Conservation (phyloP, 2,113 vertebrate species). For the Neolamprologus hecqui region DNA sequence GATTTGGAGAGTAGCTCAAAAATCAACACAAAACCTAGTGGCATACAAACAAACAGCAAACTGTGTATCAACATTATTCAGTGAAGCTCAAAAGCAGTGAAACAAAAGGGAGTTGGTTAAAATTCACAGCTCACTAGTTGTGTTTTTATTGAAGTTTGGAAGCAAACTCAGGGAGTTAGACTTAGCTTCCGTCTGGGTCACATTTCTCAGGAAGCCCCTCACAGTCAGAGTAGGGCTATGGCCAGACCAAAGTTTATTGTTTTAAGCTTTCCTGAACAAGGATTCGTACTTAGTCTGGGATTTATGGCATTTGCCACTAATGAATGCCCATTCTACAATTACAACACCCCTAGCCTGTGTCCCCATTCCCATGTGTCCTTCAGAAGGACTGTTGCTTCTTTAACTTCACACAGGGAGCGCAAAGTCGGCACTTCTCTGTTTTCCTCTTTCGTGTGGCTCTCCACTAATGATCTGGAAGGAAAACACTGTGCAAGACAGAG, state of each 20-base stretch:
- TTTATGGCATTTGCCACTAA: slow-evolving; percentile 97
- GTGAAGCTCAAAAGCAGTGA: slow-evolving; percentile 35
- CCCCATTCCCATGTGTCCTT: slow-evolving; percentile 87
- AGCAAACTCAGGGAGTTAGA: slow-evolving; percentile 60
- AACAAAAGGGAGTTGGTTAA: slow-evolving; percentile 45
- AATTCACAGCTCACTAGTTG: slow-evolving; percentile 59
- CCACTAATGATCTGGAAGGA: slow-evolving; percentile 94
- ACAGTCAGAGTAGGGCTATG: slow-evolving; percentile 76
- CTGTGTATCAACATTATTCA: slow-evolving; percentile 61
- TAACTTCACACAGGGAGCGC: slow-evolving; percentile 85
- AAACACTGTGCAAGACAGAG: slow-evolving; percentile 72
- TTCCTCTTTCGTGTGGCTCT: slow-evolving; percentile 88
- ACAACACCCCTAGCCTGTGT: slow-evolving; percentile 82
- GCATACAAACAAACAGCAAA: slow-evolving; percentile 56
- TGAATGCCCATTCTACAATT: slow-evolving; percentile 93
- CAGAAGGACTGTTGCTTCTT: slow-evolving; percentile 80
- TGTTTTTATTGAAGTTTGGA: slow-evolving; percentile 66
- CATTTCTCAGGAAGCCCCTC: slow-evolving; percentile 83
- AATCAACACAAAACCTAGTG: slow-evolving; percentile 60
- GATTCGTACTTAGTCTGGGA: slow-evolving; percentile 93
- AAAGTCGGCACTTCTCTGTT: slow-evolving; percentile 90
- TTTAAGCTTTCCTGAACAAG: slow-evolving; percentile 98
- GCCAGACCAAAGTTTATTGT: slow-evolving; percentile 87
- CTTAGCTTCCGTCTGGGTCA: slow-evolving; percentile 70
- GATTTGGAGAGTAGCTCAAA: slow-evolving; percentile 61